phyloP scores from a whole-genome alignment of 2,797 vertebrate genomes.

The Apogon hyalosoma region DNA sequence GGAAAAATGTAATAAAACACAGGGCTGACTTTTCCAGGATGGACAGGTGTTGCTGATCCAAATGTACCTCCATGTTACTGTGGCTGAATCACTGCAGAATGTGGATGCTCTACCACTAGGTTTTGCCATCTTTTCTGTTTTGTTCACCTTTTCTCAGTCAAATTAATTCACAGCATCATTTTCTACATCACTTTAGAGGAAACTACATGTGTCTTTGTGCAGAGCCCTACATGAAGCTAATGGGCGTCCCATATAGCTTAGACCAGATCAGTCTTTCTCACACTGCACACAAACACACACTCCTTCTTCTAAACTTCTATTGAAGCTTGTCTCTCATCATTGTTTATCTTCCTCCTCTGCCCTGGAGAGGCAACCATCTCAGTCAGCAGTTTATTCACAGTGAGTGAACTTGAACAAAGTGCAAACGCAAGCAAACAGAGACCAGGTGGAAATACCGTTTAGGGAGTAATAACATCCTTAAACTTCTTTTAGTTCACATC shows the following conservation, averaged over 20 bases:
- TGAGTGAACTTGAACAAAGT: slow-evolving; percentile 48
- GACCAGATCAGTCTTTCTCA: slow-evolving; percentile 12
- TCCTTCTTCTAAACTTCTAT: background rate
- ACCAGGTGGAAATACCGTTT: slow-evolving; percentile 61
- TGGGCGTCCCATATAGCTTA: slow-evolving; percentile 49
- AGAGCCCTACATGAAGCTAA: slow-evolving; percentile 39
- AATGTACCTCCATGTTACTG: no score
- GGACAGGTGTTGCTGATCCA: no score
- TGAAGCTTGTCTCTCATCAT: slow-evolving; percentile 34
- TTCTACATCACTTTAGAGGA: slow-evolving; percentile 39
- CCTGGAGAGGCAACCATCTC: slow-evolving; percentile 46
- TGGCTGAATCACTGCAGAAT: no score
- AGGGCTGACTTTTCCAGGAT: no score
- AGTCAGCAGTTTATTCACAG: slow-evolving; percentile 64
- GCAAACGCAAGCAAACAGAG: slow-evolving; percentile 54
- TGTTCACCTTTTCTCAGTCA: no score
- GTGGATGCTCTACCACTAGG: no score
- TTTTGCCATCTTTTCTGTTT: no score
- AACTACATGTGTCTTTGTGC: background rate
- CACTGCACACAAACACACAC: slow-evolving; percentile 18
- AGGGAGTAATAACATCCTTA: slow-evolving; percentile 18
- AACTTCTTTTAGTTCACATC: slow-evolving; percentile 34
- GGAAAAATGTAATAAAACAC: no score
- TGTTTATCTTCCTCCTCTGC: slow-evolving; percentile 56
- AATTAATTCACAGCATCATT: slow-evolving; percentile 38